Conservation (phyloP, 2,888 invertebrate genomes). For the Melieria crassipennis region DNA sequence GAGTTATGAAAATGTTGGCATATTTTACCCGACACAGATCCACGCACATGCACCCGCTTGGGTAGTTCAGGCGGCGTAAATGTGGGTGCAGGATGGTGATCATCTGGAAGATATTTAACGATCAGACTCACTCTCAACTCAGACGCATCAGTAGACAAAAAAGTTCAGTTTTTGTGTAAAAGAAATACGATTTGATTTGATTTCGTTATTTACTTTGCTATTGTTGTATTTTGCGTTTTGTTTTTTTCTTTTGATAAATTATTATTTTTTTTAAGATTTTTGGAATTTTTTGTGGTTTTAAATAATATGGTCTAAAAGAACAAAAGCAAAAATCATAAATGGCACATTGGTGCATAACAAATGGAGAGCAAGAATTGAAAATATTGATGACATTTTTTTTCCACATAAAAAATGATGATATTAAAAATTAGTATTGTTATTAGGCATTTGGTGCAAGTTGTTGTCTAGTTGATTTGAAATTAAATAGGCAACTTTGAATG, state of each 20-base stretch:
- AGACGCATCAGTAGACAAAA: background rate
- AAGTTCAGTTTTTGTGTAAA: background rate
- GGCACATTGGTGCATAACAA: too few species aligned
- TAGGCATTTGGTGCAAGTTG: too few species aligned
- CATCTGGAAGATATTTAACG: constrained; percentile 83
- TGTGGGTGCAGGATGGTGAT: constrained; percentile 96
- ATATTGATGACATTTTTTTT: too few species aligned
- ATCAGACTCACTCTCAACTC: constrained; percentile 65
- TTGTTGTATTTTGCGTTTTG: background rate
- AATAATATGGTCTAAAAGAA: too few species aligned
- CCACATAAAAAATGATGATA: too few species aligned
- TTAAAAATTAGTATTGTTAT: too few species aligned
- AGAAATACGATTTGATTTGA: constrained; percentile 1
- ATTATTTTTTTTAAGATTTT: background rate
- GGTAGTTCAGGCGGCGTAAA: constrained; percentile 99
- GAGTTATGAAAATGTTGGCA: constrained; percentile 9
- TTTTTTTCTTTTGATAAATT: background rate
- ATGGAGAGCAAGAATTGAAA: too few species aligned
- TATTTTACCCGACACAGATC: constrained; percentile 70
- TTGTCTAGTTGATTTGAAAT: too few species aligned
- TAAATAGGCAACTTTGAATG: too few species aligned
- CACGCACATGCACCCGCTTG: constrained; percentile 98
- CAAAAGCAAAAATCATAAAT: too few species aligned
- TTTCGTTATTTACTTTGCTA: background rate
- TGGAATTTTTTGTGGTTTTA: too few species aligned